Evolutionary conservation across 23 tunicate genomes (phyloP).

Genomic region (Botrylloides violaceus): DNA sequence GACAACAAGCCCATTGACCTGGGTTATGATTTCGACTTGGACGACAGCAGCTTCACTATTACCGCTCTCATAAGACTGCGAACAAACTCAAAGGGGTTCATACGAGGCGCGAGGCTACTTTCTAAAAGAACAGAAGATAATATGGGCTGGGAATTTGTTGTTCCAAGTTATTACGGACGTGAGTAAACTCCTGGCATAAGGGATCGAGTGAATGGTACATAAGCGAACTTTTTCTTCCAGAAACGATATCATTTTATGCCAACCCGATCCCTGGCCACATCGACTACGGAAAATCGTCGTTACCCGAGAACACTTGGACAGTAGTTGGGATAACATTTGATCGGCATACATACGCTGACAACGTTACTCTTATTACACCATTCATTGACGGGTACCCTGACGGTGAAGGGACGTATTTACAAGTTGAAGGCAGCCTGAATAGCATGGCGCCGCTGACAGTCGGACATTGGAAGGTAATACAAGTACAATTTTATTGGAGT

Average conservation of each 20-base stretch:
- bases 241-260: constrained; percentile 51
- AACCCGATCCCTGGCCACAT: constrained; percentile 57
- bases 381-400: constrained; percentile 63
- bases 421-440: constrained; percentile 27
- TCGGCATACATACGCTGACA: constrained; percentile 48
- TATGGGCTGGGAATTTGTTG: constrained; percentile 78
- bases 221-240: not conserved
- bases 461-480: constrained; percentile 47
- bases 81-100: constrained; percentile 11
- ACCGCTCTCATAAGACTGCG: constrained; percentile 43
- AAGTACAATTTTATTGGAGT: no score
- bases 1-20: constrained; percentile 38
- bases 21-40: constrained; percentile 39
- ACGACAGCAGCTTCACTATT: constrained; percentile 36
- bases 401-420: constrained; percentile 40
- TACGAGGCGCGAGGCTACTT: constrained; percentile 47
- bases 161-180: constrained; percentile 69
- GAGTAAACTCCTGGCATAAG: no score
- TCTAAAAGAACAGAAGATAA: constrained; percentile 44
- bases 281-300: constrained; percentile 67
- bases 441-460: constrained; percentile 44
- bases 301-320: constrained; percentile 62
- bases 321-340: constrained; percentile 56
- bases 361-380: constrained; percentile 51
- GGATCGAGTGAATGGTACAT: no score